A percentile compares a stretch with the other conserved stretches of the same genome.
Evolutionary conservation across 2,888 invertebrate genomes (phyloP).

Genomic region (Anticlea derivata): DNA sequence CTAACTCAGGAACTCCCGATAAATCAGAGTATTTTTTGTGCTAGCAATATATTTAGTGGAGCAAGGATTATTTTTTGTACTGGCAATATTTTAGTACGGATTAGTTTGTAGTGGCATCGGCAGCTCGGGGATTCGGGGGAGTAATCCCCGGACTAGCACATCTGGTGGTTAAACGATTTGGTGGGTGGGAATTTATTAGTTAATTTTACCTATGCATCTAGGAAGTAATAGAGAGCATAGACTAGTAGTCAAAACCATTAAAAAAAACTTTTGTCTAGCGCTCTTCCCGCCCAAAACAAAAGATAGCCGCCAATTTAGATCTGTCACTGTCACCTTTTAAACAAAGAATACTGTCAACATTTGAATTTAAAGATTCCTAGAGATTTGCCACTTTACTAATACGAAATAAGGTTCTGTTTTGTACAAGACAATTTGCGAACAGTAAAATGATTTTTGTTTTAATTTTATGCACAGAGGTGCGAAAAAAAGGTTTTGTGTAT

Average conservation of each 20-base stretch:
- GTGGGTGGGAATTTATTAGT: slow-evolving; percentile 21
- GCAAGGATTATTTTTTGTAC: slow-evolving; percentile 27
- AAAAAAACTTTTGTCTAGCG: slow-evolving; percentile 8
- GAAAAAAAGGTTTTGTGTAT: slow-evolving; percentile 30
- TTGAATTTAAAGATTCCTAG: not conserved
- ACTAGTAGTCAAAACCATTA: too few relatives aligned
- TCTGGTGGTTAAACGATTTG: slow-evolving; percentile 35
- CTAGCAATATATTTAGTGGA: slow-evolving; percentile 25
- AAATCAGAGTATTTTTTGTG: slow-evolving; percentile 37
- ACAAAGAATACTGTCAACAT: slow-evolving; percentile 27
- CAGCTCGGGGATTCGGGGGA: slow-evolving; percentile 21
- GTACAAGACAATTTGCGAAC: not conserved
- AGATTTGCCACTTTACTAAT: not conserved
- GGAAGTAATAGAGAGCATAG: too few relatives aligned
- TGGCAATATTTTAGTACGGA: slow-evolving; percentile 31
- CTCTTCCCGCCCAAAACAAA: slow-evolving; percentile 36
- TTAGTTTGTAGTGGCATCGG: slow-evolving; percentile 37
- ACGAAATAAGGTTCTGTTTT: slow-evolving; percentile 3
- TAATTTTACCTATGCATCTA: not conserved
- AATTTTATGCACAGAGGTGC: slow-evolving; percentile 31
- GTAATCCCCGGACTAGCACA: slow-evolving; percentile 29
- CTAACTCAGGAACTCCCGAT: slow-evolving; percentile 43
- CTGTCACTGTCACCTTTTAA: slow-evolving; percentile 39
- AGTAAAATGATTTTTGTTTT: slow-evolving; percentile 15
- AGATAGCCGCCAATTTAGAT: slow-evolving; percentile 33